Evolutionary conservation across 2,797 vertebrate species (phyloP).

Genomic region (Alca torda): DNA sequence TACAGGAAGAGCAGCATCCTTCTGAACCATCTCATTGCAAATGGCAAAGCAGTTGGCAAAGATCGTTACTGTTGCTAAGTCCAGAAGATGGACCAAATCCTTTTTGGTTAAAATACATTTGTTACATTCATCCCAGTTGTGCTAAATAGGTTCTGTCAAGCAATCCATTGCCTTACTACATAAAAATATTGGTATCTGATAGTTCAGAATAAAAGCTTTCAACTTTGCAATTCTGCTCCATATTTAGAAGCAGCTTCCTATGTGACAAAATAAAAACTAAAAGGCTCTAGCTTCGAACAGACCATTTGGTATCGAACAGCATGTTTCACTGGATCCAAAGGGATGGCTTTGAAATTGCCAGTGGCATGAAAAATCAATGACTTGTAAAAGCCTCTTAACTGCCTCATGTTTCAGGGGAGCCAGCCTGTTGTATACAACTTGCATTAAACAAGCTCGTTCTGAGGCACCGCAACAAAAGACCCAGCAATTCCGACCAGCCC

Average conservation of each 20-base stretch:
- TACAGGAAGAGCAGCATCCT: neutral
- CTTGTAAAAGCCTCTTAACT: neutral
- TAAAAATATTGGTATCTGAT: neutral
- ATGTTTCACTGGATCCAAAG: neutral
- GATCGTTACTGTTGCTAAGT: neutral
- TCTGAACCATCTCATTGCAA: neutral
- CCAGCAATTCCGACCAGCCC: neutral
- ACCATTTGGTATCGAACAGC: neutral
- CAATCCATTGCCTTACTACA: neutral
- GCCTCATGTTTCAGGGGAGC: neutral
- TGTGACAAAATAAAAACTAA: neutral
- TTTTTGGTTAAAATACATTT: neutral
- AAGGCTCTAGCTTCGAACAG: neutral
- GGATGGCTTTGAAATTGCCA: neutral
- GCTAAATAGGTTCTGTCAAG: neutral
- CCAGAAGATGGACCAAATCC: neutral
- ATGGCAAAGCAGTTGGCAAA: neutral
- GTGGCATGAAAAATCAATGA: neutral
- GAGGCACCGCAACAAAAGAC: fast-evolving
- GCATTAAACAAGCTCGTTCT: neutral
- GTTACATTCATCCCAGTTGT: neutral
- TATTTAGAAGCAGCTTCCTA: neutral
- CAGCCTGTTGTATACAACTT: neutral
- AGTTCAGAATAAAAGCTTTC: neutral
- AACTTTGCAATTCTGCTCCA: neutral